These are phyloP conservation scores for Emydoidea blandingii DNA, from an alignment of 2,797 vertebrate species.

Conservation along the genomic window DNA sequence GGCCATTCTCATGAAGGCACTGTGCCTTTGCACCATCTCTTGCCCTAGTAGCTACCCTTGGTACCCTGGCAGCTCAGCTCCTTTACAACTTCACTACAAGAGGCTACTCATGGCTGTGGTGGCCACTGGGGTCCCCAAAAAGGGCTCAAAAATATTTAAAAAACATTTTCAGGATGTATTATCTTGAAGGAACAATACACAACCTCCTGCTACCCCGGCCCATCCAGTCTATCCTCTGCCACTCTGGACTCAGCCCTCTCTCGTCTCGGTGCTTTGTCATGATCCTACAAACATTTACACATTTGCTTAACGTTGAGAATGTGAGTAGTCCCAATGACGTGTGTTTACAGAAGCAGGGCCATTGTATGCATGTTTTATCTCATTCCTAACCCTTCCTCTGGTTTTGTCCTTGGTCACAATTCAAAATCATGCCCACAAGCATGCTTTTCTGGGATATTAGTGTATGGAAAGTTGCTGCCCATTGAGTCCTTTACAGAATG, in stretches of 20 bases:
- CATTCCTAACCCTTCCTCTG: background rate
- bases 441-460: background rate
- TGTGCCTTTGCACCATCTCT: too few relatives aligned
- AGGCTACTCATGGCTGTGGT: background rate
- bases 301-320: background rate
- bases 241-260: background rate
- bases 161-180: background rate
- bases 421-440: slow-evolving; percentile 8
- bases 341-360: background rate
- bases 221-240: background rate
- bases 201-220: background rate
- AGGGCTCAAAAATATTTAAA: background rate
- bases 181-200: background rate
- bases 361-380: background rate
- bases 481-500: background rate
- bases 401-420: background rate
- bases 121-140: background rate
- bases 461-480: background rate
- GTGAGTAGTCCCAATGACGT: slow-evolving; percentile 9
- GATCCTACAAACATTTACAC: background rate
- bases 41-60: too few relatives aligned
- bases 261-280: background rate
- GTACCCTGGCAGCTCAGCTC: background rate
- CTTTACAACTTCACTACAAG: background rate
- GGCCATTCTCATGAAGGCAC: background rate